These are phyloP conservation scores for Drosophila fungiperda DNA, from an alignment of 2,888 invertebrate species.

Conservation along the genomic window DNA sequence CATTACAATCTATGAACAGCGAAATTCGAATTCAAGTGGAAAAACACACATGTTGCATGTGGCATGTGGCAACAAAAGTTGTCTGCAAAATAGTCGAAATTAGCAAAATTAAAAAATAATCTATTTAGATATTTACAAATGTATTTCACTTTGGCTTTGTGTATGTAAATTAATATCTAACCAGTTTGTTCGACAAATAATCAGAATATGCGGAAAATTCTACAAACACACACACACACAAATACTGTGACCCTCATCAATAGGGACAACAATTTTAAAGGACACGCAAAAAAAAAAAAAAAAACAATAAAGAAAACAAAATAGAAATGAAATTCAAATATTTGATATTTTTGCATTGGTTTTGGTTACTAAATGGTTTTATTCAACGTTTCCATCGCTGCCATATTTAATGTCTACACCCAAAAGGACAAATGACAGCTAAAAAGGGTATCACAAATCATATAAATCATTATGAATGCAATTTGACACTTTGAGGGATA, in stretches of 20 bases:
- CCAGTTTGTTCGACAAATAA: conserved; percentile 61
- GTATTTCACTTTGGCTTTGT: not conserved
- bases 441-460: not conserved
- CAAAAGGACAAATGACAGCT: not conserved
- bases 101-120: conserved; percentile 10
- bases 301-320: conserved; percentile 11
- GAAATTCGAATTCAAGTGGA: conserved; percentile 40
- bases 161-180: conserved; percentile 34
- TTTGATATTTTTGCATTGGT: conserved; percentile 46
- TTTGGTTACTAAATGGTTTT: conserved; percentile 34
- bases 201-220: conserved; percentile 27
- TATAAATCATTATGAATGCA: not conserved
- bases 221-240: conserved; percentile 1
- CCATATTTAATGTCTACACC: conserved; percentile 21
- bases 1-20: conserved; percentile 48
- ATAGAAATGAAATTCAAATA: conserved; percentile 25
- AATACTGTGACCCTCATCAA: conserved; percentile 55
- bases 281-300: conserved; percentile 12
- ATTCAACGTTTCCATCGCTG: conserved; percentile 14
- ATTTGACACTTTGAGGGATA: not conserved
- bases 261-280: conserved; percentile 33
- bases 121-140: not conserved
- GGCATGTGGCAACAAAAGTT: conserved; percentile 10
- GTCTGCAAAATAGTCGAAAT: conserved; percentile 31
- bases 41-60: conserved; percentile 47